Evolutionary conservation across 1,140 invertebrate species (phyloP).

Genomic region (Drosophila lacertosa): DNA sequence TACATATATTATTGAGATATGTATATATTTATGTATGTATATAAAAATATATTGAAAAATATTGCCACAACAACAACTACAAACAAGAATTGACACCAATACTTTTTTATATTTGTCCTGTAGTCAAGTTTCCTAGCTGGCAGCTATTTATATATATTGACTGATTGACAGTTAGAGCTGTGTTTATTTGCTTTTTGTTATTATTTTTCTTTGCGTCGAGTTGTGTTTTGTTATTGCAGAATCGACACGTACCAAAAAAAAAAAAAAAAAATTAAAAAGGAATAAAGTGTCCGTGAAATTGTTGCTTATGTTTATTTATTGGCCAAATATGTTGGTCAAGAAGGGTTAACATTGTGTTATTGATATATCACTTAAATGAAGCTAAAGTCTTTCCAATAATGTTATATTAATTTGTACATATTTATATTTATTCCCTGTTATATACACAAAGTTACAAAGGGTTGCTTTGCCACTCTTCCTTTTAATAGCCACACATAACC

Average conservation of each 20-base stretch:
- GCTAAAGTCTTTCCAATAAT: no score
- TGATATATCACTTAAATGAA: no score
- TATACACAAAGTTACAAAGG: no score
- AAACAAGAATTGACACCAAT: slow-evolving; percentile 13
- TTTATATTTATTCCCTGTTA: no score
- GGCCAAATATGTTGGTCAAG: slow-evolving; percentile 1
- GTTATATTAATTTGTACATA: no score
- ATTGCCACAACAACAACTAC: slow-evolving; percentile 24
- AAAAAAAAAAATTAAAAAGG: slow-evolving; percentile 1
- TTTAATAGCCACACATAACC: background rate
- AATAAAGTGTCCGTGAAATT: background rate
- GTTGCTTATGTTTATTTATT: slow-evolving; percentile 10
- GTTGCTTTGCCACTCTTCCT: background rate
- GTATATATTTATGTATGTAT: slow-evolving; percentile 9
- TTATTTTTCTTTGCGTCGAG: slow-evolving; percentile 20
- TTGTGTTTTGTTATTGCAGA: slow-evolving; percentile 5
- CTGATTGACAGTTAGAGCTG: slow-evolving; percentile 5
- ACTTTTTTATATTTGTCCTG: slow-evolving; percentile 1
- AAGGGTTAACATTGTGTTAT: slow-evolving; percentile 3
- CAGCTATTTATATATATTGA: background rate
- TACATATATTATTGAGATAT: slow-evolving; percentile 1
- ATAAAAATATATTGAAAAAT: slow-evolving; percentile 23
- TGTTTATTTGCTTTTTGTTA: background rate
- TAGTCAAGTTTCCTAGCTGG: background rate
- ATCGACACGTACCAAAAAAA: background rate